phyloP scores from a whole-genome alignment of 2,113 vertebrate genomes.

The Pachypanchax playfairii region DNA sequence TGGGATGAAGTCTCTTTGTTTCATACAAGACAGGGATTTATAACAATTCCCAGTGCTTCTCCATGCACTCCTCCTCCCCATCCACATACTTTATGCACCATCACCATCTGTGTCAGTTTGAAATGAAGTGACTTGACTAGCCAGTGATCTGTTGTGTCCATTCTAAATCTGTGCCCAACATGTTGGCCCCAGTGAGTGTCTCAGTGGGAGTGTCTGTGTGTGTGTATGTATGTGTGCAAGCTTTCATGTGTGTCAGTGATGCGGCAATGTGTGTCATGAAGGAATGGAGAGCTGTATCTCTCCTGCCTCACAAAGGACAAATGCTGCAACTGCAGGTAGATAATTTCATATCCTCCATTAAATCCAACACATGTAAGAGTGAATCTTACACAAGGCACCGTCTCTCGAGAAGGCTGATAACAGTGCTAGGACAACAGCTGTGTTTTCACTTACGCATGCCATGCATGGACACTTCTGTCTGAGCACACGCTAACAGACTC shows the following conservation, averaged over 20 bases:
- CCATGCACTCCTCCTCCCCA: constrained; percentile 46
- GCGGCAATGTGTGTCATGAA: constrained; percentile 43
- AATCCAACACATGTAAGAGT: constrained; percentile 28
- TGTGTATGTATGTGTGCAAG: constrained; percentile 18
- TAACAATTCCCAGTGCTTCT: constrained; percentile 56
- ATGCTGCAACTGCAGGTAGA: constrained; percentile 47
- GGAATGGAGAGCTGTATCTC: constrained; percentile 70
- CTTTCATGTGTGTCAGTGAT: constrained; percentile 58
- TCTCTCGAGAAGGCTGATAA: constrained; percentile 58
- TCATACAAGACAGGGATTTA: constrained; percentile 57
- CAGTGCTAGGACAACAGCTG: constrained; percentile 55
- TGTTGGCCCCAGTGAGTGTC: constrained; percentile 19
- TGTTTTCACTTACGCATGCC: constrained; percentile 42
- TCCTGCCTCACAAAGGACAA: constrained; percentile 77
- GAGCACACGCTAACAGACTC: constrained; percentile 12
- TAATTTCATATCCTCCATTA: constrained; percentile 17
- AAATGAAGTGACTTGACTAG: constrained; percentile 38
- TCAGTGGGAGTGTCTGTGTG: constrained; percentile 16
- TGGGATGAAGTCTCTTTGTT: constrained; percentile 64
- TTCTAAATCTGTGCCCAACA: constrained; percentile 50
- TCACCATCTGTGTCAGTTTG: constrained; percentile 48
- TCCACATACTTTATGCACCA: constrained; percentile 51
- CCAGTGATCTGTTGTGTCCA: constrained; percentile 41
- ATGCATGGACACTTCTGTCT: constrained; percentile 22
- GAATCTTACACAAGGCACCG: constrained; percentile 52